Conservation (phyloP, 2,888 invertebrate genomes). For the Onthophagus sagittarius region DNA sequence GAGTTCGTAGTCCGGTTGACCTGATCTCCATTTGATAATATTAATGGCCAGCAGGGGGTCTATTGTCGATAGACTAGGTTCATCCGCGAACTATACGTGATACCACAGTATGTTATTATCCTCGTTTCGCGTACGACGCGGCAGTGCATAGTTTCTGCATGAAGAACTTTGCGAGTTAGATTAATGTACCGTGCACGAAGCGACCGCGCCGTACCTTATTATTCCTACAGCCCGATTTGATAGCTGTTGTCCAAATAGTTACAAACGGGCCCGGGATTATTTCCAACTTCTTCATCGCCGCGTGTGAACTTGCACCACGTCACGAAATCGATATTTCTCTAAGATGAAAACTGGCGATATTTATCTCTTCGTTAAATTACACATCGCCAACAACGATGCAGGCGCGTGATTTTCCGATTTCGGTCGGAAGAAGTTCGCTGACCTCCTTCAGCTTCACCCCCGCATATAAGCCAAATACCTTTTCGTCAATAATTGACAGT, state of each 20-base stretch:
- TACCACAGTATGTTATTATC: background rate
- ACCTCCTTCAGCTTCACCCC: background rate
- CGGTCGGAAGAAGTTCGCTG: background rate
- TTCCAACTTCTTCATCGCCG: background rate
- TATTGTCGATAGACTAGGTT: background rate
- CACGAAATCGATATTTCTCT: background rate
- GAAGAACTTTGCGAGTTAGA: background rate
- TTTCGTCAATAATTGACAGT: background rate
- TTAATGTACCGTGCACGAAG: background rate
- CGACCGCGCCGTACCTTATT: background rate
- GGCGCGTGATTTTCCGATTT: background rate
- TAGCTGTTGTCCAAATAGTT: background rate
- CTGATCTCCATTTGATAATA: constrained; percentile 24
- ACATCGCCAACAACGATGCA: background rate
- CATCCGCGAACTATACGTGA: background rate
- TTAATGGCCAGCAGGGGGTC: constrained; percentile 17
- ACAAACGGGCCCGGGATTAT: background rate
- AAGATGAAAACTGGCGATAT: background rate
- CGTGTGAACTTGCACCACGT: background rate
- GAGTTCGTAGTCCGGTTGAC: constrained; percentile 20
- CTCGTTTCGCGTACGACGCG: background rate
- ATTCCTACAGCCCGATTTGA: background rate
- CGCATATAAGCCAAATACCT: background rate
- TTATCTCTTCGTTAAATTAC: background rate
- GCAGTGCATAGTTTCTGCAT: background rate